These are phyloP conservation scores for Hephaestus fuliginosus DNA, from an alignment of 2,797 vertebrate species.

Conservation along the genomic window DNA sequence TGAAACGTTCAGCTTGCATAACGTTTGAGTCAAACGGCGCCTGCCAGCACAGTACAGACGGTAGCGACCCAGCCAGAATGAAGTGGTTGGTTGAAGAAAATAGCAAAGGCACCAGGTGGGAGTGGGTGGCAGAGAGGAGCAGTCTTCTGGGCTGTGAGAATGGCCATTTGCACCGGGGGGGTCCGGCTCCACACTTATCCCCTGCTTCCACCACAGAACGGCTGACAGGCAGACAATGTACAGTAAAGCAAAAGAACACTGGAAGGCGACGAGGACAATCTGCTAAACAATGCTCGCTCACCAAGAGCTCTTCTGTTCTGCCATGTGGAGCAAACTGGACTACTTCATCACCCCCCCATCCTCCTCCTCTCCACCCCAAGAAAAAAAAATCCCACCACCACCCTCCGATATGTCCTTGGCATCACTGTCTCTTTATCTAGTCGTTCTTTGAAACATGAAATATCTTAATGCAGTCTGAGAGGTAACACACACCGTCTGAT, in stretches of 20 bases:
- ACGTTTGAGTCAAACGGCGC: constrained; percentile 80
- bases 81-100: constrained; percentile 88
- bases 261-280: constrained; percentile 83
- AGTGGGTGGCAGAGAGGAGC: constrained; percentile 90
- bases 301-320: constrained; percentile 83
- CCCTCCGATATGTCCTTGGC: constrained; percentile 68
- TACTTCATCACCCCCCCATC: constrained; percentile 32
- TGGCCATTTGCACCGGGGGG: constrained; percentile 88
- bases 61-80: constrained; percentile 87
- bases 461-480: not conserved
- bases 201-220: constrained; percentile 72
- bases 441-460: constrained; percentile 28
- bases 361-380: not conserved
- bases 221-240: constrained; percentile 83
- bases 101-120: constrained; percentile 91
- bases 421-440: constrained; percentile 32
- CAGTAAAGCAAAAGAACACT: constrained; percentile 83
- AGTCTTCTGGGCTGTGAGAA: constrained; percentile 91
- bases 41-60: constrained; percentile 90
- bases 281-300: constrained; percentile 83
- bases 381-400: constrained; percentile 39
- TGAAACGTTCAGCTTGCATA: constrained; percentile 83
- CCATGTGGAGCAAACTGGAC: constrained; percentile 85
- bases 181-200: constrained; percentile 79
- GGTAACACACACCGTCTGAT: not conserved